Conservation (phyloP, 2,113 vertebrate genomes). For the Gallinago paraguaiae region DNA sequence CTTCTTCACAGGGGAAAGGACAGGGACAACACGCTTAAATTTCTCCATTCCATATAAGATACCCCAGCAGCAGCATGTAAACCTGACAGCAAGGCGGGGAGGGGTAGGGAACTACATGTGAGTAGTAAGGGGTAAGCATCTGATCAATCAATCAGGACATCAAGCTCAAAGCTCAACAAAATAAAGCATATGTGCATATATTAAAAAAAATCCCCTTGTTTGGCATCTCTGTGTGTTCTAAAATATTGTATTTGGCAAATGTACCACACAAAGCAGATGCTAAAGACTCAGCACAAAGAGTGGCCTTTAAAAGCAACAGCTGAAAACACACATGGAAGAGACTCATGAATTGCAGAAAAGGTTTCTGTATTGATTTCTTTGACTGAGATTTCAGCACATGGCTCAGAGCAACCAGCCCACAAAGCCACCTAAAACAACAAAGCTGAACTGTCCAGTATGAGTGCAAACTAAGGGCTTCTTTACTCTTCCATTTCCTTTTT, state of each 20-base stretch:
- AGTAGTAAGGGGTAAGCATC: neutral
- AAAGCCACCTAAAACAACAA: neutral
- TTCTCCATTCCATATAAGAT: neutral
- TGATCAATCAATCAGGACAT: neutral
- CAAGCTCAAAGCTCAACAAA: constrained; percentile 6
- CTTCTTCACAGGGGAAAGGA: neutral
- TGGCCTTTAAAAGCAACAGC: constrained; percentile 8
- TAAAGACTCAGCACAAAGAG: neutral
- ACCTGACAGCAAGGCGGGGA: neutral
- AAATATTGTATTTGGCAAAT: constrained; percentile 21
- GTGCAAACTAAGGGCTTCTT: neutral
- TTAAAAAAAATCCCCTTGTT: neutral
- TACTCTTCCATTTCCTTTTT: neutral
- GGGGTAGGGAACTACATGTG: neutral
- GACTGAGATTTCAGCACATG: neutral
- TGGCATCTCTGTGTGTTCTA: neutral
- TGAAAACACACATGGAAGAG: constrained; percentile 19
- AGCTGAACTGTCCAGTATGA: neutral
- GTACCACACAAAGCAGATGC: neutral
- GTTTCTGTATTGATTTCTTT: neutral
- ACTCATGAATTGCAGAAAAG: constrained; percentile 38
- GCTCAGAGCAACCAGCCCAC: neutral
- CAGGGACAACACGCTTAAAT: neutral
- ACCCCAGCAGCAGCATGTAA: neutral
- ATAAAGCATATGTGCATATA: neutral